Evolutionary conservation across 2,888 invertebrate genomes (phyloP).

Genomic region (Acanthosepion lycidas): DNA sequence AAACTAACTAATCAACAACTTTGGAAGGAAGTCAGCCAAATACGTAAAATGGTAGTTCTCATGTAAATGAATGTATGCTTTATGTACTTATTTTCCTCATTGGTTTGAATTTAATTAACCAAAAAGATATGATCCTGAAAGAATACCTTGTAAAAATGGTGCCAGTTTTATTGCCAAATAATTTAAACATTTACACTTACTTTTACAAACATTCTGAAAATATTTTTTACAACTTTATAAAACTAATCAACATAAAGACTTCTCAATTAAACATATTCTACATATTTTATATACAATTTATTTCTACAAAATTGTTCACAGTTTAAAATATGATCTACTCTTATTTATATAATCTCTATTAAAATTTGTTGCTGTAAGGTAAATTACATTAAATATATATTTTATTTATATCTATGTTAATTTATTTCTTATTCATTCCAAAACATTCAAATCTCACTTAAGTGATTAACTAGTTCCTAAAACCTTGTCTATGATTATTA

Average conservation of each 20-base stretch:
- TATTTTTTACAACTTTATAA: neutral
- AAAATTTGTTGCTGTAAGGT: neutral
- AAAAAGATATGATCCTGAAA: too few relatives aligned
- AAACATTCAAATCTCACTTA: neutral
- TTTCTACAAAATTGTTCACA: neutral
- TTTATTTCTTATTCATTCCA: neutral
- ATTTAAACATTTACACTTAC: neutral
- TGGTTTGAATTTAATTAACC: too few relatives aligned
- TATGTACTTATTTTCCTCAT: too few relatives aligned
- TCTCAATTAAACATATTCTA: neutral
- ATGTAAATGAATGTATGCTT: slow-evolving; percentile 61
- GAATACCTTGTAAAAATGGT: neutral
- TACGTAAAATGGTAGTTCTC: slow-evolving; percentile 74
- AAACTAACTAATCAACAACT: slow-evolving; percentile 73
- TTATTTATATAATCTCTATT: neutral
- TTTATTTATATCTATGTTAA: neutral
- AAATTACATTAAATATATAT: neutral
- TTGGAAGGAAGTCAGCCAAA: slow-evolving; percentile 73
- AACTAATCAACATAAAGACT: neutral
- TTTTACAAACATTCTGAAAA: neutral
- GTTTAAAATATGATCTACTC: neutral
- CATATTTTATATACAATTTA: neutral
- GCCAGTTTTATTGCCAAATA: neutral
- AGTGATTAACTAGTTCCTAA: neutral
- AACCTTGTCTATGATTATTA: neutral